A percentile compares a stretch with the other conserved stretches of the same genome.
Conservation (phyloP, 35 echinoderm and acorn worm genomes). For the Hemicentrotus pulcherrimus region DNA sequence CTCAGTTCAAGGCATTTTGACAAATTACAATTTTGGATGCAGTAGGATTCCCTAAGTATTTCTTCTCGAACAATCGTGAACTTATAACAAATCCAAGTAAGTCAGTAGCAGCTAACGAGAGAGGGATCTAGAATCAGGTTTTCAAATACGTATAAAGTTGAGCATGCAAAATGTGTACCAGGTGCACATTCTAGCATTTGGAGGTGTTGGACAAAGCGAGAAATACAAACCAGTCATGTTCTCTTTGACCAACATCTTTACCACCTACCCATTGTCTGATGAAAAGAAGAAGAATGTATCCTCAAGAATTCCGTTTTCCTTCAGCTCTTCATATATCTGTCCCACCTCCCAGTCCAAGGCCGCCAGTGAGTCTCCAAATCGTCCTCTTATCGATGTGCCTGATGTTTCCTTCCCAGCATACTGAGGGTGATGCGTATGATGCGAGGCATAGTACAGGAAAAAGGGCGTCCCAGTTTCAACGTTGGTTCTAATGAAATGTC, state of each 20-base stretch:
- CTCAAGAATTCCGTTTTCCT: conserved; percentile 48
- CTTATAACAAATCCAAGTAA: too few species aligned
- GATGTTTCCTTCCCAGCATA: conserved; percentile 74
- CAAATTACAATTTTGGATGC: too few species aligned
- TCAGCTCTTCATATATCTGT: conserved; percentile 63
- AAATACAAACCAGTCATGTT: neutral
- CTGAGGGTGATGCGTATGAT: conserved; percentile 83
- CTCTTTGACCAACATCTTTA: neutral
- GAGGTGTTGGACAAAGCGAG: too few species aligned
- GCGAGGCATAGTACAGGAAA: conserved; percentile 80
- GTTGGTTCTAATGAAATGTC: conserved; percentile 60
- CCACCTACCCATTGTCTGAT: conserved; percentile 85
- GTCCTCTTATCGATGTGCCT: conserved; percentile 67
- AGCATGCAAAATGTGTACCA: too few species aligned
- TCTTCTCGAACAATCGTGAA: too few species aligned
- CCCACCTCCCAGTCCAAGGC: conserved; percentile 82
- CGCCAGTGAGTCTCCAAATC: conserved; percentile 74
- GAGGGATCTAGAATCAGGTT: too few species aligned
- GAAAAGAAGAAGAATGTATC: conserved; percentile 85
- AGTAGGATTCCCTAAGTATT: too few species aligned
- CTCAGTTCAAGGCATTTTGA: too few species aligned
- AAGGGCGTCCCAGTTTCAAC: conserved; percentile 64
- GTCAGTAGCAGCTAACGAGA: too few species aligned
- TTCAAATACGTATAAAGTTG: too few species aligned
- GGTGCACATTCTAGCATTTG: too few species aligned